Evolutionary conservation across 2,113 vertebrate genomes (phyloP).

Genomic region (Pithys albifrons): DNA sequence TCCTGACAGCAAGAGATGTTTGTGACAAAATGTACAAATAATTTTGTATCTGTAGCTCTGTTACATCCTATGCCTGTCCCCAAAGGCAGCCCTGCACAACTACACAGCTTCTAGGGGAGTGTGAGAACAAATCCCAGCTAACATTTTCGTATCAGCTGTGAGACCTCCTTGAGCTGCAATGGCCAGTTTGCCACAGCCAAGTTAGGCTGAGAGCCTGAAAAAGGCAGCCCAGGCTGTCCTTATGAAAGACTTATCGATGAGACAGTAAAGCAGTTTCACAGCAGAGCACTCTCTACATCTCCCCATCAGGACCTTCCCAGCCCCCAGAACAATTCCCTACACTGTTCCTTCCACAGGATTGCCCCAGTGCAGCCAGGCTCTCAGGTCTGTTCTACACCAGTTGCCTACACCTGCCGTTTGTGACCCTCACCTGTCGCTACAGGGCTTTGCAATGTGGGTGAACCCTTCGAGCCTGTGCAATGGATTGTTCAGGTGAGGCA

Average conservation of each 20-base stretch:
- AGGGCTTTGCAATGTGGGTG: too few relatives aligned
- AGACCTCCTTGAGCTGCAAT: background rate
- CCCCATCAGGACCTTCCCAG: background rate
- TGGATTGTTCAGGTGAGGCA: too few relatives aligned
- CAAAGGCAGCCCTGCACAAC: background rate
- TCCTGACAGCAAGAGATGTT: background rate
- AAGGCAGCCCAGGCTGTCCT: background rate
- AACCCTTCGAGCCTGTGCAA: too few relatives aligned
- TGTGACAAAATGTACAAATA: background rate
- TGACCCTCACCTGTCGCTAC: too few relatives aligned
- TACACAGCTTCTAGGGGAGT: background rate
- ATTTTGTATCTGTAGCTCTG: background rate
- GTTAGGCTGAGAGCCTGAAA: background rate
- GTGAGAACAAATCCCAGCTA: background rate
- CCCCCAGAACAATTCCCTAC: accelerated
- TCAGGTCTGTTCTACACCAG: background rate
- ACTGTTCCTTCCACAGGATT: background rate
- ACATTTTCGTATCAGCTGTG: background rate
- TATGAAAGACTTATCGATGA: background rate
- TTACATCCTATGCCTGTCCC: background rate
- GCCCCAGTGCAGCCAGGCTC: background rate
- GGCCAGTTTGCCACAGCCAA: background rate
- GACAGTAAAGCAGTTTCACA: background rate
- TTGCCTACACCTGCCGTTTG: background rate
- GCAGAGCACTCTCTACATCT: background rate